Conservation (phyloP, 2,888 invertebrate genomes). For the Portevinia maculata region DNA sequence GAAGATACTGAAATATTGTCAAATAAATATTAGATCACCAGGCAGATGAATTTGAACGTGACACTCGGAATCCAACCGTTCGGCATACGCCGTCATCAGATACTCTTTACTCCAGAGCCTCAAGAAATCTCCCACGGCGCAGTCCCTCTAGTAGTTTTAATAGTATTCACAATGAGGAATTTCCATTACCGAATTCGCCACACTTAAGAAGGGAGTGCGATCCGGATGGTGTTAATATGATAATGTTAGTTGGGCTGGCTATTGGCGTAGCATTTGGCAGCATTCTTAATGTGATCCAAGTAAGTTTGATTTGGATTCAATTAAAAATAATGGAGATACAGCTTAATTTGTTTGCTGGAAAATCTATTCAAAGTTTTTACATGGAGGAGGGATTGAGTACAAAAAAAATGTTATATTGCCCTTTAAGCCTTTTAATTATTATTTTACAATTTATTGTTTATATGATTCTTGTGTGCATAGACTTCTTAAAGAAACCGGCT, state of each 20-base stretch:
- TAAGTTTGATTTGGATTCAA: slow-evolving; percentile 50
- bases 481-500: slow-evolving; percentile 54
- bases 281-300: slow-evolving; percentile 29
- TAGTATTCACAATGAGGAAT: slow-evolving; percentile 4
- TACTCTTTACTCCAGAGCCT: slow-evolving; percentile 36
- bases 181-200: not conserved
- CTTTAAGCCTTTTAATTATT: slow-evolving; percentile 36
- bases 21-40: not conserved
- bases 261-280: slow-evolving; percentile 36
- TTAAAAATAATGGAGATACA: slow-evolving; percentile 26
- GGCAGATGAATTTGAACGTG: slow-evolving; percentile 51
- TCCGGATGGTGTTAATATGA: slow-evolving; percentile 39
- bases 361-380: slow-evolving; percentile 42
- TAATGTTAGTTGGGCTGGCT: slow-evolving; percentile 58
- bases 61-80: slow-evolving; percentile 25
- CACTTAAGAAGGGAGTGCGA: not conserved
- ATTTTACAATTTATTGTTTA: slow-evolving; percentile 6
- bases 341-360: slow-evolving; percentile 26
- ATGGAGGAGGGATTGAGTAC: slow-evolving; percentile 21
- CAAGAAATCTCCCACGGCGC: slow-evolving; percentile 21
- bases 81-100: slow-evolving; percentile 42
- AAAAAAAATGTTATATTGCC: slow-evolving; percentile 32
- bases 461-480: slow-evolving; percentile 14
- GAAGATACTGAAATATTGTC: too few species aligned
- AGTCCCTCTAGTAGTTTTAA: slow-evolving; percentile 51